Conservation (phyloP, 2,113 vertebrate species). For the Leptosomus discolor region DNA sequence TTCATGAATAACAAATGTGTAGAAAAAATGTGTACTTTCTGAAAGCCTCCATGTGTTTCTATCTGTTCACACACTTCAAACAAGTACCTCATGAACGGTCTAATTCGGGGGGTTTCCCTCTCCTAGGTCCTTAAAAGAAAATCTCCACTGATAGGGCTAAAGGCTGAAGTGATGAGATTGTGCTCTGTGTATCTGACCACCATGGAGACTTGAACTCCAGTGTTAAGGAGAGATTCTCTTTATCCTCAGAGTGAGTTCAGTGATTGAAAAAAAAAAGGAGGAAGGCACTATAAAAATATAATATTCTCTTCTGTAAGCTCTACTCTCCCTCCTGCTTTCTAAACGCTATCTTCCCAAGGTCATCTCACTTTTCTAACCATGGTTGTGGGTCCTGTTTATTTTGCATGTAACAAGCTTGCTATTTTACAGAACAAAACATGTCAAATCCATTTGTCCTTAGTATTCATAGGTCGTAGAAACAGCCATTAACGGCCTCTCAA, state of each 20-base stretch:
- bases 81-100: neutral
- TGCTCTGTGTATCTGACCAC: neutral
- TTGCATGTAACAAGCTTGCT: neutral
- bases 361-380: neutral
- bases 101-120: fast-evolving
- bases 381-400: neutral
- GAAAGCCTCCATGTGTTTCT: neutral
- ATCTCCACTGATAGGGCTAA: neutral
- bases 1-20: neutral
- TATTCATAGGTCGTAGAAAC: neutral
- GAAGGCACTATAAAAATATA: neutral
- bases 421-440: neutral
- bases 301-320: neutral
- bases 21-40: neutral
- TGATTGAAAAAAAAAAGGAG: neutral
- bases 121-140: neutral
- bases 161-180: neutral
- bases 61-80: neutral
- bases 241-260: neutral
- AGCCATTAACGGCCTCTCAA: neutral
- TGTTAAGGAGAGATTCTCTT: neutral
- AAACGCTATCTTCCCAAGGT: neutral
- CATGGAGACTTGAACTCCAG: too few species aligned
- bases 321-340: neutral
- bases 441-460: neutral